These are phyloP conservation scores for Drosophila repleta DNA, from an alignment of 1,140 invertebrate genomes.

Conservation along the genomic window DNA sequence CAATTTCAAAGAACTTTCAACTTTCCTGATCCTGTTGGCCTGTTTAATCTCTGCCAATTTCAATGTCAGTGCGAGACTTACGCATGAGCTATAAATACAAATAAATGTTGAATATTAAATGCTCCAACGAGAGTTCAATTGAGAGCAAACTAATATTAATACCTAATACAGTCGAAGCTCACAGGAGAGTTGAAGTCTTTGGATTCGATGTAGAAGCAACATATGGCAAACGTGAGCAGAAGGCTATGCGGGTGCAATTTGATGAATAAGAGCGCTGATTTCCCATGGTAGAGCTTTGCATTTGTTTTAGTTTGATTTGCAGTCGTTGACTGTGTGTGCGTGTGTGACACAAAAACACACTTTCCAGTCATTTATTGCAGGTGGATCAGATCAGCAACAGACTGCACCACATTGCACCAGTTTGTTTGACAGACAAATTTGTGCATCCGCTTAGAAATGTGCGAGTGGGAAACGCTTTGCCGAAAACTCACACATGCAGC, in stretches of 20 bases:
- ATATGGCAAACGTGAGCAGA: neutral
- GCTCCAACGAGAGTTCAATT: too few relatives aligned
- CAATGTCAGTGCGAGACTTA: too few relatives aligned
- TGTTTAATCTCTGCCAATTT: too few relatives aligned
- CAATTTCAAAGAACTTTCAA: too few relatives aligned
- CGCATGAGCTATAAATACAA: too few relatives aligned
- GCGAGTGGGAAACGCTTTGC: constrained; percentile 65
- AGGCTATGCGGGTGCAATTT: neutral
- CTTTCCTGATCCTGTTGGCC: too few relatives aligned
- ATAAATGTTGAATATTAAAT: too few relatives aligned
- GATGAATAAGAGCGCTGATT: constrained; percentile 19
- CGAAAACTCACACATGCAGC: neutral
- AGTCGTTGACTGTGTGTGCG: constrained; percentile 36
- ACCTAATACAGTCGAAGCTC: neutral
- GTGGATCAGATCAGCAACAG: constrained; percentile 2
- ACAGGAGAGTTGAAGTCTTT: neutral
- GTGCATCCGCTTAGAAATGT: constrained; percentile 76
- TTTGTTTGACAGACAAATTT: constrained; percentile 70
- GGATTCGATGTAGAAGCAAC: neutral
- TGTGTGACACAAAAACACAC: constrained; percentile 66
- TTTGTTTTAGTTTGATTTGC: constrained; percentile 28
- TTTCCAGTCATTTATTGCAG: constrained; percentile 66
- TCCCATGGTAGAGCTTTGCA: constrained; percentile 30
- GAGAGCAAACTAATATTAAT: too few relatives aligned
- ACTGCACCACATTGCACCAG: constrained; percentile 22